These are phyloP conservation scores for Candoia aspera DNA, from an alignment of 2,113 vertebrate species.

Conservation along the genomic window DNA sequence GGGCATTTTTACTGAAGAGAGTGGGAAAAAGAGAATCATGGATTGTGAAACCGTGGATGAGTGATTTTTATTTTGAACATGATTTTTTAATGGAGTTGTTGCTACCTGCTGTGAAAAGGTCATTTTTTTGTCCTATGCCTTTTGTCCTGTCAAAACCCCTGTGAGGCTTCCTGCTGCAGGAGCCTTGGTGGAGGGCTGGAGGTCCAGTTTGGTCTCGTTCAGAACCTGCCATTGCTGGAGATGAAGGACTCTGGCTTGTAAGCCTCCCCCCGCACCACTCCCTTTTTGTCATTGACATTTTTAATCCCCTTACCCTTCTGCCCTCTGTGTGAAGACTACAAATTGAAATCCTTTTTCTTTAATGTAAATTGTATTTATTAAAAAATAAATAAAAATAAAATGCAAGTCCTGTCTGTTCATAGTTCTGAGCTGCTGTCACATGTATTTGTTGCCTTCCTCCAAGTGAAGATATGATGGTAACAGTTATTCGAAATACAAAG, in stretches of 20 bases:
- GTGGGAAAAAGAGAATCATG: conserved; percentile 71
- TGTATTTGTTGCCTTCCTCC: background rate
- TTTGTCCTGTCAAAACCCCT: conserved; percentile 29
- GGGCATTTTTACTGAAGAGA: conserved; percentile 76
- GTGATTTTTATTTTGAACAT: conserved; percentile 80
- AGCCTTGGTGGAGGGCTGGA: conserved; percentile 43
- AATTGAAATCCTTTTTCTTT: conserved; percentile 83
- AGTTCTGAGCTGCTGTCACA: conserved; percentile 44
- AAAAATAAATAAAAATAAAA: conserved; percentile 78
- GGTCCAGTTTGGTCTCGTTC: conserved; percentile 36
- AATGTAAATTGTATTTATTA: conserved; percentile 89
- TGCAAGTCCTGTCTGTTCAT: conserved; percentile 68
- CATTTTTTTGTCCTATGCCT: conserved; percentile 41
- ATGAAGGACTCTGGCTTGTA: conserved; percentile 54
- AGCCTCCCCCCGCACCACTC: conserved; percentile 49
- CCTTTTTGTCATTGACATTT: conserved; percentile 72
- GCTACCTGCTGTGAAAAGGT: conserved; percentile 49
- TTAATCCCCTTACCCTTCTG: conserved; percentile 51
- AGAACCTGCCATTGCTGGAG: conserved; percentile 61
- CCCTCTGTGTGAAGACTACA: conserved; percentile 76
- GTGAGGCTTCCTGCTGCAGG: background rate
- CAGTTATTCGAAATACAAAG: background rate
- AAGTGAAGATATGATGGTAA: background rate
- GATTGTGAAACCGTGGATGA: conserved; percentile 76
- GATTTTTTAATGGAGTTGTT: conserved; percentile 67